Evolutionary conservation across 2,888 invertebrate genomes (phyloP).

Genomic region (Drosophila borealis): DNA sequence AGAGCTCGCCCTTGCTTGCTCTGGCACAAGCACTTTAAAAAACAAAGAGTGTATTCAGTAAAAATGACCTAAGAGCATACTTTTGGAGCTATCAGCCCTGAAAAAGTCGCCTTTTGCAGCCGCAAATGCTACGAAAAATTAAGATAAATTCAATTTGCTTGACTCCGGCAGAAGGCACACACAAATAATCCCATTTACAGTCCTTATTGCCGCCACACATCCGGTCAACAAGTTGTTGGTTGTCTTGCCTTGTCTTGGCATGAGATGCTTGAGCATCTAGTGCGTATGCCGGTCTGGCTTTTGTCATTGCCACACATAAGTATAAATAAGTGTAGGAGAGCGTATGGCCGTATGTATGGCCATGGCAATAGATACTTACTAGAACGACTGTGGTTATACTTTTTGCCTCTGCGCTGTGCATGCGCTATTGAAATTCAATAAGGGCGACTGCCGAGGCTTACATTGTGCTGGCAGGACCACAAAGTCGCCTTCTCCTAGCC

Average conservation of each 20-base stretch:
- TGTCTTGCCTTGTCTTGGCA: constrained; percentile 25
- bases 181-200: constrained; percentile 75
- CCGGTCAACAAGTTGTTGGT: constrained; percentile 75
- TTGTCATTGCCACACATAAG: constrained; percentile 67
- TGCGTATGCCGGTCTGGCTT: constrained; percentile 27
- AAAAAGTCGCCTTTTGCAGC: constrained; percentile 26
- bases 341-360: constrained; percentile 37
- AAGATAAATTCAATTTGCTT: constrained; percentile 61
- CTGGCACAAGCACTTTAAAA: constrained; percentile 23
- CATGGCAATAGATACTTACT: constrained; percentile 24
- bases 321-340: constrained; percentile 39
- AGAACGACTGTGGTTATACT: constrained; percentile 40
- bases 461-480: constrained; percentile 57
- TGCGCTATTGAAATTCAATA: constrained; percentile 77
- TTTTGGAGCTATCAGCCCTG: constrained; percentile 6
- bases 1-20: background rate
- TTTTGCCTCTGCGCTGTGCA: constrained; percentile 31
- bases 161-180: constrained; percentile 31
- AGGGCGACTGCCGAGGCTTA: constrained; percentile 62
- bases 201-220: constrained; percentile 73
- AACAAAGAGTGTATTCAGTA: constrained; percentile 24
- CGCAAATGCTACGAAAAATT: constrained; percentile 52
- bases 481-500: constrained; percentile 58
- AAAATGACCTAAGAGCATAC: constrained; percentile 23
- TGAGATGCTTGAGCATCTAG: constrained; percentile 28